phyloP scores from a whole-genome alignment of 1,140 invertebrate genomes.

The Drosophila novamexicana region DNA sequence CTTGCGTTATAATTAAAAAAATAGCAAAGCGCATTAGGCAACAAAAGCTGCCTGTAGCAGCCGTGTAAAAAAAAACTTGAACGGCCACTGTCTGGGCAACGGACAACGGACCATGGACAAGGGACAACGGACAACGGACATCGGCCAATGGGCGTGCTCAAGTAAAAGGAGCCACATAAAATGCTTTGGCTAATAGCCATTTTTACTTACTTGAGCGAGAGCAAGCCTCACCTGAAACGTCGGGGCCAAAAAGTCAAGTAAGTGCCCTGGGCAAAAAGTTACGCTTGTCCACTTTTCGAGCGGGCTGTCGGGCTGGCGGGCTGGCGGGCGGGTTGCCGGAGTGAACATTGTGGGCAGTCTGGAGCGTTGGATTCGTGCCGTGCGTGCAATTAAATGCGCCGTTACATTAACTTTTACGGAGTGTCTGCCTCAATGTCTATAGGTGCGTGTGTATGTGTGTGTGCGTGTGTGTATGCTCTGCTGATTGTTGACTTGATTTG shows the following conservation, averaged over 20 bases:
- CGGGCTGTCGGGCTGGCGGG: not conserved
- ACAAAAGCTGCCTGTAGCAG: constrained; percentile 56
- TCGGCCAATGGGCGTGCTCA: constrained; percentile 39
- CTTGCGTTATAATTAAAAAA: constrained; percentile 80
- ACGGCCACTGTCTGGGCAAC: constrained; percentile 5
- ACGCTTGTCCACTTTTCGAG: constrained; percentile 59
- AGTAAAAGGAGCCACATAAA: constrained; percentile 77
- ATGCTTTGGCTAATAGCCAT: constrained; percentile 81
- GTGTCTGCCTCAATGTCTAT: constrained; percentile 69
- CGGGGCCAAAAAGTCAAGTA: constrained; percentile 77
- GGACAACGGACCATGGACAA: not conserved
- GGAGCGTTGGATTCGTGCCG: constrained; percentile 59
- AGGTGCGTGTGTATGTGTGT: constrained; percentile 32
- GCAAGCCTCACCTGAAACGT: constrained; percentile 34
- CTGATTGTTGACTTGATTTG: constrained; percentile 84
- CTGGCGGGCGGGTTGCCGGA: constrained; percentile 1
- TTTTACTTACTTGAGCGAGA: constrained; percentile 76
- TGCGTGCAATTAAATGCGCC: constrained; percentile 81
- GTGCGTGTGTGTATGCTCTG: constrained; percentile 57
- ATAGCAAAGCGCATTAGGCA: constrained; percentile 82
- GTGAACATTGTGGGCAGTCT: constrained; percentile 42
- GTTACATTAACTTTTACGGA: constrained; percentile 81
- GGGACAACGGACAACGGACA: not conserved
- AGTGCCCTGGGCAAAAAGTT: constrained; percentile 62
- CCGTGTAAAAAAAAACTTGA: not conserved